Percentiles rank a stretch among this genome's conserved stretches.
Evolutionary conservation across 2,113 vertebrate genomes (phyloP).

Genomic region (Lathamus discolor): DNA sequence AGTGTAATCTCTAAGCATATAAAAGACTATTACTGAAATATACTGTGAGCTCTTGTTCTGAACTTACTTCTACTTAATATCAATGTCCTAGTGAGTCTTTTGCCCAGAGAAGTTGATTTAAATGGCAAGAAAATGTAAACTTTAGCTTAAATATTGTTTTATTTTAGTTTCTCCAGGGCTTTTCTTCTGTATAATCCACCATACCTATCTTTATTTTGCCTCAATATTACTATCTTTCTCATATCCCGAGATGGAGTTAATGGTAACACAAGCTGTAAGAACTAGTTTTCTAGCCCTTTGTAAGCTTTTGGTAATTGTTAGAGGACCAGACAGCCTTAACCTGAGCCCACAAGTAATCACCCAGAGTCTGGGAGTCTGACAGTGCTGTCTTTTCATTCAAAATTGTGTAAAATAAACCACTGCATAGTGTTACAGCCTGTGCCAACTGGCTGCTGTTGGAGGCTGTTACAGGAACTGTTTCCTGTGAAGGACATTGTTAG

Average conservation of each 20-base stretch:
- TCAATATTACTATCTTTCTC: not conserved
- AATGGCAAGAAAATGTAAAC: not conserved
- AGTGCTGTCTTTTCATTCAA: not conserved
- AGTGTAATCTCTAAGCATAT: not conserved
- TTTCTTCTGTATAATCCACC: not conserved
- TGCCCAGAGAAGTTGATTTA: not conserved
- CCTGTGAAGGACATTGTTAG: not conserved
- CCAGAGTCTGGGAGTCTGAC: not conserved
- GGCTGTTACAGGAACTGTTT: not conserved
- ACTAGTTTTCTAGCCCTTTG: not conserved
- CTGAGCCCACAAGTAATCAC: not conserved
- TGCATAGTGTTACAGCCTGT: not conserved
- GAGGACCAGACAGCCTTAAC: not conserved
- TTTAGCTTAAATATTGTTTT: not conserved
- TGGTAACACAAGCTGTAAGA: not conserved
- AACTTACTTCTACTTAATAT: not conserved
- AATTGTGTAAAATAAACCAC: constrained; percentile 12
- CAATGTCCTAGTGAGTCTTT: not conserved
- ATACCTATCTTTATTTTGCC: not conserved
- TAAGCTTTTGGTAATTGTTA: not conserved
- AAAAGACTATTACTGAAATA: not conserved
- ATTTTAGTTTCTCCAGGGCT: not conserved
- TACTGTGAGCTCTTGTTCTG: not conserved
- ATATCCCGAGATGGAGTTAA: not conserved
- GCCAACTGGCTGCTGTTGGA: not conserved